These are phyloP conservation scores for Lottia gigantea DNA, from an alignment of 2,888 invertebrate genomes.

Conservation along the genomic window DNA sequence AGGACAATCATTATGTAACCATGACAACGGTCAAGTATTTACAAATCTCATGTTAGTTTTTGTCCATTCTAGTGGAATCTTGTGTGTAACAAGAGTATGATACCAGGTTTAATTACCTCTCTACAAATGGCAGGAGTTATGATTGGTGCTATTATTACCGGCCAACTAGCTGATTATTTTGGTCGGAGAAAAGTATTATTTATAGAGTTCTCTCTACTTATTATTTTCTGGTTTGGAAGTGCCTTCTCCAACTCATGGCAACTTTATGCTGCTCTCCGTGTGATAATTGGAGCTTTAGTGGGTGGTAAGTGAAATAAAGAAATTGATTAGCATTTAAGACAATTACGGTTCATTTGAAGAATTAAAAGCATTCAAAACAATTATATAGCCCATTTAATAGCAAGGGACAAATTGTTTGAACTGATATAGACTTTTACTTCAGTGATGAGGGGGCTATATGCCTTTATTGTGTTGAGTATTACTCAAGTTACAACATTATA, in stretches of 20 bases:
- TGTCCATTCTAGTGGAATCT: constrained; percentile 56
- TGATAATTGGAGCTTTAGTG: constrained; percentile 58
- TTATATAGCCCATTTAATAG: no score
- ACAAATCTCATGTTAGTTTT: background rate
- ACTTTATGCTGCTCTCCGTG: constrained; percentile 55
- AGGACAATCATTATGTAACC: no score
- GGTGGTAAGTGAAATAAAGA: constrained; percentile 47
- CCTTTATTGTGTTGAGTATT: no score
- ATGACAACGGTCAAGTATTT: no score
- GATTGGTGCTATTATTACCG: constrained; percentile 57
- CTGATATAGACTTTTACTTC: no score
- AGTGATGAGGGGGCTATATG: no score
- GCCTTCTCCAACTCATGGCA: constrained; percentile 61
- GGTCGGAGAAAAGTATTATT: constrained; percentile 59
- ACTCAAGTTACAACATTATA: no score
- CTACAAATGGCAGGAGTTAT: constrained; percentile 64
- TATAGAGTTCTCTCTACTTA: constrained; percentile 50
- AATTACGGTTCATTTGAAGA: no score
- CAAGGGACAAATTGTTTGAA: no score
- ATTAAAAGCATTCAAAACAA: no score
- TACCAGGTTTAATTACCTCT: constrained; percentile 56
- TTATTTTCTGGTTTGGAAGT: constrained; percentile 54
- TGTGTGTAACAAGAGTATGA: constrained; percentile 48
- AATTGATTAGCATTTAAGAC: no score
- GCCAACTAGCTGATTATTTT: constrained; percentile 62